phyloP scores from a whole-genome alignment of 2,113 vertebrate genomes.

The Numenius arquata region DNA sequence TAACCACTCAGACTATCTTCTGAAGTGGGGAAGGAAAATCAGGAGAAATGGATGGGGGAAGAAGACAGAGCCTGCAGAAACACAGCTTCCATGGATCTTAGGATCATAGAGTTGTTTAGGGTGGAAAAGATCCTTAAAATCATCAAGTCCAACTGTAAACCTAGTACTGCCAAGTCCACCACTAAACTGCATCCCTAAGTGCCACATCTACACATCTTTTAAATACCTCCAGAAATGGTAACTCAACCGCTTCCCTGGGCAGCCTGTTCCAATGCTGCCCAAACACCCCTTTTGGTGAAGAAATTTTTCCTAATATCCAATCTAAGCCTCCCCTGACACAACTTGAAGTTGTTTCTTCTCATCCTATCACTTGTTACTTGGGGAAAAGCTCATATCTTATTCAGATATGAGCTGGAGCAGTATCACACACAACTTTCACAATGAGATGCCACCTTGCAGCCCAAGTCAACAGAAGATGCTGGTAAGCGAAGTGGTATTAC shows the following conservation, averaged over 20 bases:
- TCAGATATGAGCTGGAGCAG: background rate
- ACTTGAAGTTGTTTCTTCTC: background rate
- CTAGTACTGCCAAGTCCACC: background rate
- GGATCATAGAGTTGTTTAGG: background rate
- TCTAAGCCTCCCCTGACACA: background rate
- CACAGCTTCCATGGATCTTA: background rate
- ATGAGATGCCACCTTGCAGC: background rate
- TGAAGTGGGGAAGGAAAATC: background rate
- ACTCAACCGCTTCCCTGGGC: background rate
- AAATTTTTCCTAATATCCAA: background rate
- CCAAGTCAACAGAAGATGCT: background rate
- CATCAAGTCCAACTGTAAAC: background rate
- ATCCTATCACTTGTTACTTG: background rate
- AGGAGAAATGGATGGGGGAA: background rate
- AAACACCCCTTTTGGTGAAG: background rate
- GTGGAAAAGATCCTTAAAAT: background rate
- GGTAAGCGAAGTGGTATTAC: background rate
- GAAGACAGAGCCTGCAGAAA: background rate
- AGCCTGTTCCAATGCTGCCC: background rate
- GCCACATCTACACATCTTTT: fast-evolving
- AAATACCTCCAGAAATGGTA: background rate
- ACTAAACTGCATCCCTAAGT: background rate
- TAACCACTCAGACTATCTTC: background rate
- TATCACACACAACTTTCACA: background rate
- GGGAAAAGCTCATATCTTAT: background rate